Percentiles rank a stretch among this genome's conserved stretches.
Conservation (phyloP, 2,797 vertebrate genomes). For the Ptychobarbus kaznakovi region DNA sequence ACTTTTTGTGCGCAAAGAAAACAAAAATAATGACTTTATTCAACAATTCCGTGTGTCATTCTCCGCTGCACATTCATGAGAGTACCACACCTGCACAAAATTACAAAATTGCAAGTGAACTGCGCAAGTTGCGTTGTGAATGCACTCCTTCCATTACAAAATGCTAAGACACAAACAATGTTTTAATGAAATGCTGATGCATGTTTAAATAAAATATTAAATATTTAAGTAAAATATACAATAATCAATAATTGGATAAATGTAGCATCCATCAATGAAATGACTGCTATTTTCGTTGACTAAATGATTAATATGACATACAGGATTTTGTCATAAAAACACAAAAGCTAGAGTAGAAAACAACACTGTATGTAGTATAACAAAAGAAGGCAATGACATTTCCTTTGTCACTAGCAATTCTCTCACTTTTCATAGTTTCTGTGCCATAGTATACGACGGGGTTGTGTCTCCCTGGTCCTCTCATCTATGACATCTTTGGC, state of each 20-base stretch:
- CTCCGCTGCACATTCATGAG: background rate
- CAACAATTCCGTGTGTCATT: background rate
- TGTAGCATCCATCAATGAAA: background rate
- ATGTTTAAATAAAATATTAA: background rate
- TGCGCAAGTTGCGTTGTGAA: background rate
- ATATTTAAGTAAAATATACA: background rate
- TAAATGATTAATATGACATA: background rate
- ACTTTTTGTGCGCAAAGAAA: background rate
- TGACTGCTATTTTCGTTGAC: background rate
- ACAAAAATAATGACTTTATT: background rate
- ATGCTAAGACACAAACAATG: background rate
- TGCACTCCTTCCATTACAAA: background rate
- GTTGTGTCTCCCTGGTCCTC: slow-evolving; percentile 21
- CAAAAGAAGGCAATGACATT: background rate
- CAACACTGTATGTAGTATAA: background rate
- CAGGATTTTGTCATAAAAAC: background rate
- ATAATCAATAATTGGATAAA: background rate
- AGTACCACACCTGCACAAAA: background rate
- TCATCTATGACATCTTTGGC: slow-evolving; percentile 15
- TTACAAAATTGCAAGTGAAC: background rate
- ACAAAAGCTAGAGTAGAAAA: background rate
- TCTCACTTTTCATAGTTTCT: background rate
- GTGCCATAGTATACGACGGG: background rate
- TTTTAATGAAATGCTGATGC: background rate
- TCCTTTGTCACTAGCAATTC: background rate